A percentile compares a stretch with the other conserved stretches of the same genome.
phyloP scores from a whole-genome alignment of 2,888 invertebrate species.

The Thereva unica region DNA sequence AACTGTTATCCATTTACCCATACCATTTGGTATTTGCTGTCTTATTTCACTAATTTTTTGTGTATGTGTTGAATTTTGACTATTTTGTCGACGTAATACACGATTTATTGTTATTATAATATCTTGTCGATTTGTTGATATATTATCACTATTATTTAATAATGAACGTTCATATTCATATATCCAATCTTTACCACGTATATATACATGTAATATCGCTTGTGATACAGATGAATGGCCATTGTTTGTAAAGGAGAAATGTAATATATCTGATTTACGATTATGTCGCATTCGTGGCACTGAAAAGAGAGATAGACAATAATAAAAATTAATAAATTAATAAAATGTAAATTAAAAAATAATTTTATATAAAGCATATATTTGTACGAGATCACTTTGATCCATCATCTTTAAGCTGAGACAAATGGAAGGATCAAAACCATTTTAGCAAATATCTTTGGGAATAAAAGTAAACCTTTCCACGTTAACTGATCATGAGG shows the following conservation, averaged over 20 bases:
- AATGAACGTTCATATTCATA: slow-evolving; percentile 46
- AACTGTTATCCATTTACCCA: slow-evolving; percentile 69
- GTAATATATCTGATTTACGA: slow-evolving; percentile 52
- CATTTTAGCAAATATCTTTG: too few species aligned
- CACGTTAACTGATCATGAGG: too few species aligned
- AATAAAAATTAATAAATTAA: slow-evolving; percentile 13
- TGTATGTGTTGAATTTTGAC: slow-evolving; percentile 48
- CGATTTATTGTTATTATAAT: slow-evolving; percentile 52
- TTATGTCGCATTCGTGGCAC: slow-evolving; percentile 52
- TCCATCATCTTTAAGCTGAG: too few species aligned
- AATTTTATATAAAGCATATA: too few species aligned
- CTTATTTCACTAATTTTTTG: slow-evolving; percentile 51
- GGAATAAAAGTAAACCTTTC: too few species aligned
- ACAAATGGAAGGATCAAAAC: too few species aligned
- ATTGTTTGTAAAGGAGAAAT: slow-evolving; percentile 51
- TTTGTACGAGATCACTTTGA: too few species aligned
- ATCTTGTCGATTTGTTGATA: slow-evolving; percentile 44
- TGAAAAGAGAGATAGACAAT: slow-evolving; percentile 36
- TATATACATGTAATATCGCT: slow-evolving; percentile 52
- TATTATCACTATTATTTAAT: slow-evolving; percentile 16
- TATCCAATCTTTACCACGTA: slow-evolving; percentile 55
- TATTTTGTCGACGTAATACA: slow-evolving; percentile 47
- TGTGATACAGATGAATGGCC: slow-evolving; percentile 50
- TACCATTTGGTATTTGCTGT: slow-evolving; percentile 52
- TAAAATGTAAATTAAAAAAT: slow-evolving; percentile 1